phyloP scores from a whole-genome alignment of 2,797 vertebrate species.

The Labroides dimidiatus region DNA sequence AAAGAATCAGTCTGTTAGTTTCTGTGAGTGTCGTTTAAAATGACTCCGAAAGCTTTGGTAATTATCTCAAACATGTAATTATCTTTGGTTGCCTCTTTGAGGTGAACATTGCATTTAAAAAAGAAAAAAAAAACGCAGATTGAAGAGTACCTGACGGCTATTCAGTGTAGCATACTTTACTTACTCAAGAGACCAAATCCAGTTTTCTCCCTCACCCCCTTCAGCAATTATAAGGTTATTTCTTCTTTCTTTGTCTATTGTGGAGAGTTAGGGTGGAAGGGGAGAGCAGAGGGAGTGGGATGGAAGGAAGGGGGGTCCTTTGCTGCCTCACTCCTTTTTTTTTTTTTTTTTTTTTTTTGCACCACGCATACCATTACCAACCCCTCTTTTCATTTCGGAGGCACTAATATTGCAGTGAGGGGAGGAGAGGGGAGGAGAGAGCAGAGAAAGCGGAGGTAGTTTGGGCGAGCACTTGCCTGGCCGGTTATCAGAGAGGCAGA shows the following conservation, averaged over 20 bases:
- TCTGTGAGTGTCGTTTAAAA: conserved; percentile 67
- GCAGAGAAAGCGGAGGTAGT: conserved; percentile 53
- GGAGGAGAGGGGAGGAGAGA: conserved; percentile 57
- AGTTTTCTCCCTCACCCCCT: conserved; percentile 73
- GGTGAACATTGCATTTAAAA: conserved; percentile 71
- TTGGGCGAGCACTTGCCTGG: conserved; percentile 63
- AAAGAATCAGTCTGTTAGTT: conserved; percentile 68
- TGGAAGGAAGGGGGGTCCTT: conserved; percentile 52
- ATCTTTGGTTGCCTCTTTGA: conserved; percentile 72
- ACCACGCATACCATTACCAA: conserved; percentile 80
- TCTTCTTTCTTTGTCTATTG: conserved; percentile 81
- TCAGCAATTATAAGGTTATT: conserved; percentile 82
- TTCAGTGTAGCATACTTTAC: conserved; percentile 75
- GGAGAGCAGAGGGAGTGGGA: conserved; percentile 60
- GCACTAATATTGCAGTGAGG: conserved; percentile 69
- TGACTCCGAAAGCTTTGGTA: conserved; percentile 73
- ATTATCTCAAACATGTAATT: conserved; percentile 83
- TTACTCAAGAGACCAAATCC: conserved; percentile 82
- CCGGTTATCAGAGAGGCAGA: conserved; percentile 74
- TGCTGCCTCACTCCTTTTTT: conserved; percentile 33
- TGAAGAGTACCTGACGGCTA: conserved; percentile 80
- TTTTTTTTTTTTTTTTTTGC: conserved; percentile 41
- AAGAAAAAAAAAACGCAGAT: conserved; percentile 33
- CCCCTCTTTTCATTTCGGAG: conserved; percentile 76
- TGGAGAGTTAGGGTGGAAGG: conserved; percentile 76